Evolutionary conservation across 1,140 invertebrate genomes (phyloP).

Genomic region (Rhyzopertha dominica): DNA sequence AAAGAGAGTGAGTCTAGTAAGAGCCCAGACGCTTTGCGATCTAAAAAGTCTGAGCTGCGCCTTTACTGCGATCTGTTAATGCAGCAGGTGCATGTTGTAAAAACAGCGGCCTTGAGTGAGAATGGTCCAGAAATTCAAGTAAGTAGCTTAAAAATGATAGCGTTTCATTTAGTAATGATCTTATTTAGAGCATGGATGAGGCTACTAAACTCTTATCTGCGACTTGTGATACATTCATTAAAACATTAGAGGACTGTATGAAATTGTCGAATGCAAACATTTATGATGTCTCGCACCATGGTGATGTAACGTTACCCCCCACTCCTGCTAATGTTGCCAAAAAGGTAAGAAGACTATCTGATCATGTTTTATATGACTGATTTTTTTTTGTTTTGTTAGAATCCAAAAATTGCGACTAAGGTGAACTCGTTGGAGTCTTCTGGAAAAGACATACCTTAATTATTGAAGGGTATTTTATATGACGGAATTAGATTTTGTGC

Average conservation of each 20-base stretch:
- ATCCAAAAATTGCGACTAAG: slow-evolving; percentile 16
- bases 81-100: slow-evolving; percentile 78
- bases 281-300: slow-evolving; percentile 45
- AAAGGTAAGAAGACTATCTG: slow-evolving; percentile 24
- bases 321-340: slow-evolving; percentile 30
- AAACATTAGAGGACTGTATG: slow-evolving; percentile 77
- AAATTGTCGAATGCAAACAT: slow-evolving; percentile 55
- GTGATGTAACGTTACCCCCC: slow-evolving; percentile 40
- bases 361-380: not conserved
- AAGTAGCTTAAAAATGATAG: slow-evolving; percentile 19
- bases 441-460: too few species aligned
- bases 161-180: too few species aligned
- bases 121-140: slow-evolving; percentile 59
- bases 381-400: slow-evolving; percentile 16
- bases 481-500: too few species aligned
- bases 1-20: slow-evolving; percentile 43
- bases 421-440: slow-evolving; percentile 22
- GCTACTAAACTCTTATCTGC: slow-evolving; percentile 67
- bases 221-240: slow-evolving; percentile 80
- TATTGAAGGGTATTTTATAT: too few species aligned
- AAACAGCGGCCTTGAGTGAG: slow-evolving; percentile 57
- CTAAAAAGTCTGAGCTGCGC: slow-evolving; percentile 73
- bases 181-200: slow-evolving; percentile 64
- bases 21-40: slow-evolving; percentile 54
- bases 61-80: slow-evolving; percentile 78